These are phyloP conservation scores for Anguilla anguilla DNA, from an alignment of 2,797 vertebrate species.

Conservation along the genomic window DNA sequence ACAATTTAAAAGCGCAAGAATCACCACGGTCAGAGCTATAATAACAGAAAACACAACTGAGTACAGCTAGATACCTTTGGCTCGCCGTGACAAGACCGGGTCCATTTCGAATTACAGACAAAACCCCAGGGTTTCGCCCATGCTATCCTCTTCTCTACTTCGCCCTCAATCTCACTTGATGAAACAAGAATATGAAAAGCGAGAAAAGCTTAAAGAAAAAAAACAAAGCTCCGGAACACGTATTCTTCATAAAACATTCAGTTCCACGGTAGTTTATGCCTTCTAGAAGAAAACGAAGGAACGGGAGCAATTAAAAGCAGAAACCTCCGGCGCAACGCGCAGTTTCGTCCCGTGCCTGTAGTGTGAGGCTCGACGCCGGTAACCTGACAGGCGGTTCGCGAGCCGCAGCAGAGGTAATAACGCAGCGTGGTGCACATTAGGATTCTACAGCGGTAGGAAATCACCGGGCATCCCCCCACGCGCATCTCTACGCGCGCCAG, in stretches of 20 bases:
- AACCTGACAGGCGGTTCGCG: constrained; percentile 5
- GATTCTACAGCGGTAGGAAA: constrained; percentile 18
- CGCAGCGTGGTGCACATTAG: constrained; percentile 19
- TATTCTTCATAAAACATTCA: constrained; percentile 4
- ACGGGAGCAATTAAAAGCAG: background rate
- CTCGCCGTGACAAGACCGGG: background rate
- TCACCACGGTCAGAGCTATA: background rate
- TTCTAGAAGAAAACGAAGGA: background rate
- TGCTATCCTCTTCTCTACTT: constrained; percentile 18
- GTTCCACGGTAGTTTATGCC: background rate
- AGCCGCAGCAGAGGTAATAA: constrained; percentile 10
- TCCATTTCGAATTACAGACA: constrained; percentile 19
- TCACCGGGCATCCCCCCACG: constrained; percentile 13
- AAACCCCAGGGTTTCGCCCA: constrained; percentile 19
- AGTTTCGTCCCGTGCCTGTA: background rate
- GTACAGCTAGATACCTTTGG: background rate
- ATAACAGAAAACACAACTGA: background rate
- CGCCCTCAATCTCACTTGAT: background rate
- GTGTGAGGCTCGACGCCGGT: constrained; percentile 1
- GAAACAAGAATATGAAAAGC: background rate
- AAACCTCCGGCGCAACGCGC: background rate
- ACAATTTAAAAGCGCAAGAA: background rate
- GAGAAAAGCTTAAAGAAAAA: background rate
- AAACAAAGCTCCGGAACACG: background rate
- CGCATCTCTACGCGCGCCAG: background rate